A percentile compares a stretch with the other conserved stretches of the same genome.
phyloP scores from a whole-genome alignment of 2,888 invertebrate species.

The Aleiodes alternator region DNA sequence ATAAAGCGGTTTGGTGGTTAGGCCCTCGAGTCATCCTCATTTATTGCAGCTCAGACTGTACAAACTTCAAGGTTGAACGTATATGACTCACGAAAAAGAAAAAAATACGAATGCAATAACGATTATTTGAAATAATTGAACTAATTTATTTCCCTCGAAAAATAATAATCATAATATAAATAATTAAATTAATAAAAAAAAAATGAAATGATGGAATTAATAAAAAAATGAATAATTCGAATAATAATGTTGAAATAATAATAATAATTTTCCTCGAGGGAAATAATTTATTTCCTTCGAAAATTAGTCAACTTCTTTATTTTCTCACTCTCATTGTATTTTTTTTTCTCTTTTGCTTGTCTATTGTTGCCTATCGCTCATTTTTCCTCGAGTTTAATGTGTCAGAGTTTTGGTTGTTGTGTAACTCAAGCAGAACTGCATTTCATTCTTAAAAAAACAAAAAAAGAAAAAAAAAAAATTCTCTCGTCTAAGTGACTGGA shows the following conservation, averaged over 20 bases:
- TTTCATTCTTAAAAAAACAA: too few relatives aligned
- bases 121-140: too few relatives aligned
- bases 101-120: slow-evolving; percentile 18
- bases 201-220: too few relatives aligned
- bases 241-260: too few relatives aligned
- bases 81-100: slow-evolving; percentile 40
- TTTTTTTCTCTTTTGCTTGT: slow-evolving; percentile 21
- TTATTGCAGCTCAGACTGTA: slow-evolving; percentile 53
- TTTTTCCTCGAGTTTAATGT: not conserved
- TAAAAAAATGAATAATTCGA: too few relatives aligned
- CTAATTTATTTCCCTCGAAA: too few relatives aligned
- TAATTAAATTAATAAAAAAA: too few relatives aligned
- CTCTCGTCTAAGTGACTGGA: too few relatives aligned
- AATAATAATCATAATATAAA: too few relatives aligned
- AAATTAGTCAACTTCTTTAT: slow-evolving; percentile 24
- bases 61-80: slow-evolving; percentile 57
- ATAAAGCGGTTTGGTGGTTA: slow-evolving; percentile 22
- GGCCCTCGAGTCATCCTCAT: slow-evolving; percentile 37
- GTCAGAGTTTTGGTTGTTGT: slow-evolving; percentile 5
- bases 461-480: too few relatives aligned
- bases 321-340: not conserved
- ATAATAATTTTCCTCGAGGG: too few relatives aligned
- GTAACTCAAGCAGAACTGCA: too few relatives aligned
- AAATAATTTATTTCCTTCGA: slow-evolving; percentile 26
- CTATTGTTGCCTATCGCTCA: not conserved